These are phyloP conservation scores for Hydraecia micacea DNA, from an alignment of 2,888 invertebrate genomes.

Conservation along the genomic window DNA sequence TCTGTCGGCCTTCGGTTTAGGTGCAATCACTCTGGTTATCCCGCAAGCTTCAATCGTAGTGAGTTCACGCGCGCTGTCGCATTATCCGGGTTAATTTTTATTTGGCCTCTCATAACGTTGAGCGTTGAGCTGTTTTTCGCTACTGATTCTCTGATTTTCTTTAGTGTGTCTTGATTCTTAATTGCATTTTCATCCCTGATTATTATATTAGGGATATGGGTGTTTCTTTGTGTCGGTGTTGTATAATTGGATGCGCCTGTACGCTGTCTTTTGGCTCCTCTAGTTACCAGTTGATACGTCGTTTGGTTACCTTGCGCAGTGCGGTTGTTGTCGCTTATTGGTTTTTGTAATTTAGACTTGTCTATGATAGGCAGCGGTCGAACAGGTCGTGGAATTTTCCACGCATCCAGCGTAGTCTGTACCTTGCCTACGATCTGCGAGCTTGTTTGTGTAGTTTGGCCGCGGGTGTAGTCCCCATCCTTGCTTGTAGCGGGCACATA, in stretches of 20 bases:
- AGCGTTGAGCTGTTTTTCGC: constrained; percentile 50
- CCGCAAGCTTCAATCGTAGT: constrained; percentile 22
- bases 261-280: constrained; percentile 24
- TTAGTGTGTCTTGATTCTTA: constrained; percentile 23
- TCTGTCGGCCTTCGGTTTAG: constrained; percentile 47
- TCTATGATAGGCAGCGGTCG: too few relatives aligned
- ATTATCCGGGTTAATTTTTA: too few relatives aligned
- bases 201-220: constrained; percentile 36
- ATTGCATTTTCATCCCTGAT: constrained; percentile 30
- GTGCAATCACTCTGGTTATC: constrained; percentile 40
- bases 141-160: constrained; percentile 43
- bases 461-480: too few relatives aligned
- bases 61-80: background rate
- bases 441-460: too few relatives aligned
- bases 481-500: too few relatives aligned
- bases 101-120: constrained; percentile 37
- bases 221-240: constrained; percentile 28
- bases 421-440: too few relatives aligned
- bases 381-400: too few relatives aligned
- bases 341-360: too few relatives aligned
- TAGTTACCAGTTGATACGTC: constrained; percentile 16
- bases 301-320: background rate
- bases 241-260: constrained; percentile 18
- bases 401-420: too few relatives aligned
- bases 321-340: constrained; percentile 14